Base-by-base conservation (phyloP, 2,888 invertebrate species). In the Vesta saturnalis region DNA sequence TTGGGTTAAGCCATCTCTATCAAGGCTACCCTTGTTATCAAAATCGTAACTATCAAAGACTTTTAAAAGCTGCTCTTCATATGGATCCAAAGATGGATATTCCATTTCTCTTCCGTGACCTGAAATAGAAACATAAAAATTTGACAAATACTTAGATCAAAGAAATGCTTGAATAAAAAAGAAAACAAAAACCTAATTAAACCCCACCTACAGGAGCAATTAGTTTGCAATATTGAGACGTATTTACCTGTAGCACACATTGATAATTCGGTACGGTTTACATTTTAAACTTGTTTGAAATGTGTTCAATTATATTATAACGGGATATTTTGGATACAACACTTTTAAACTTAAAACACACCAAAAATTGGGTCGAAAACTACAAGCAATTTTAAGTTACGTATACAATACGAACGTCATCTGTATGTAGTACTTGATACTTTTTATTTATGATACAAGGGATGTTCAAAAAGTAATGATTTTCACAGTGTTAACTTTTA, bases 1-100 rank as follows among this genome's bases (percentile, higher is more conserved):
- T 70, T 88, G 88, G 60, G 87, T 84, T 74, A 94, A 86, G 52
- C 92, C 90, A 54, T 87, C 86, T 77, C 86, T 87, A 79, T 91
- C 90, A 73, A 94, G 83, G 77, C 90, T 88, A 75, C 91, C 91
- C 78, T 88, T 86, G 78, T 89, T 89, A 80, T 90, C 89, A 73
- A 87, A 86, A 83, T 93, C 91, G 85, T 93, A 93, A 80, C 92
- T 92, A 82, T 92, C 90, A 81, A 94, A 94, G 80, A 94, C 92
- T 77, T 90, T 89, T 77, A 91, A 89, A 78, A 94, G 87, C 86
- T 94, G 93, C 84, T 92, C 90, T 83, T 94, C 94, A 81, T 94
- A 94, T 52, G 91, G 93, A 85, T 93, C 92, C 82, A 89, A 69
- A 19, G 78, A 69, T 46, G 72, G 59, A 64, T 76, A 73, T 63